A percentile compares a stretch with the other conserved stretches of the same genome.
Evolutionary conservation across 2,113 vertebrate genomes (phyloP).

Genomic region (Mesocricetus auratus): DNA sequence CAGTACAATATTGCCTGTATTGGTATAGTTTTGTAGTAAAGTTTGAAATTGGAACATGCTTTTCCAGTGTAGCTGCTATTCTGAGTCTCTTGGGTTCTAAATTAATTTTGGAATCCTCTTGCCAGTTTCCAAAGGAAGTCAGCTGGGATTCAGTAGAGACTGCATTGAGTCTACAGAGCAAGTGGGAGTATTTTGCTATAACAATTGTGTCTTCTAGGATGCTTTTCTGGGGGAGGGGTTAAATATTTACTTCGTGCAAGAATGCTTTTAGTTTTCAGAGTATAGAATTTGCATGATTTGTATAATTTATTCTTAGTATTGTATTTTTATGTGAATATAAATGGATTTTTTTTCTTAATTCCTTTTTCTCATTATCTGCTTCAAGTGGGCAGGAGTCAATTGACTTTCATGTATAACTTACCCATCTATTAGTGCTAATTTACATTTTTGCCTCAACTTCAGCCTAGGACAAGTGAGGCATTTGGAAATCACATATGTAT

Average conservation of each 20-base stretch:
- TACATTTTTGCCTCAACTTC: neutral
- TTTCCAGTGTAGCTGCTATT: neutral
- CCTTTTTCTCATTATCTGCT: neutral
- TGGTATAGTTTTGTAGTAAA: constrained; percentile 29
- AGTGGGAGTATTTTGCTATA: neutral
- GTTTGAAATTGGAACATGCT: neutral
- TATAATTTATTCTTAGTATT: constrained; percentile 34
- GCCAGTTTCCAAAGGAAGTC: neutral
- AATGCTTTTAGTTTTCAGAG: neutral
- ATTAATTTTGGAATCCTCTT: constrained; percentile 30
- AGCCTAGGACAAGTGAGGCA: constrained; percentile 14
- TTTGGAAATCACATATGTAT: neutral
- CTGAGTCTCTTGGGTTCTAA: neutral
- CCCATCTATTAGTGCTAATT: neutral
- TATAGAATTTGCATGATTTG: neutral
- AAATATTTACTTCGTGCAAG: neutral
- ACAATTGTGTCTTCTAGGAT: neutral
- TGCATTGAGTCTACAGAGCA: neutral
- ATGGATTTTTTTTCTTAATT: constrained; percentile 28
- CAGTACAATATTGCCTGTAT: neutral
- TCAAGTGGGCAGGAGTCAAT: neutral
- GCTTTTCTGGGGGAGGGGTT: neutral
- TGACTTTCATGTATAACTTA: constrained; percentile 5
- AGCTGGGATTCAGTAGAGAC: neutral
- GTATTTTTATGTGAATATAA: constrained; percentile 15